Base-by-base conservation (phyloP, 1,140 invertebrate species). In the Anadara kagoshimensis region DNA sequence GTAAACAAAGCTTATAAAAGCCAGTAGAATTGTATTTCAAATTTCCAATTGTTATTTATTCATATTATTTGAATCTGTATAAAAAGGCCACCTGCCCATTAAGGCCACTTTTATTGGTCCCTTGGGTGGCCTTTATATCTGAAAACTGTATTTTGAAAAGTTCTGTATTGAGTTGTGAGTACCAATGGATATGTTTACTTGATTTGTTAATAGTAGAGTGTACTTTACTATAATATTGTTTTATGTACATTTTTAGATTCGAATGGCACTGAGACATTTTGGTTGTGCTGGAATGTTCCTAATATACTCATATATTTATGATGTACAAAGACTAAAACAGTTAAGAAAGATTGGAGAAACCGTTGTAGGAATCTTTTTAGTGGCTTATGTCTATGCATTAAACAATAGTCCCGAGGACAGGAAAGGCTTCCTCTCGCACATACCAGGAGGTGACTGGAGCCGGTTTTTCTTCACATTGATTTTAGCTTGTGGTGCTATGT, bases 211-310 rank as follows among this genome's bases (percentile, higher is more conserved):
- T n/a, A 49, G n/a, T n/a, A n/a, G n/a, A n/a, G n/a, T 49, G 47
- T 49, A 49, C 10, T n/a, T 49, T 49, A n/a, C 29, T 36, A 54
- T 16, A 65, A 29, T n/a, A 3, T 44, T 65, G 14, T 63, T 22
- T 57, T 49, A 41, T 65, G 59, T 69, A 26, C 57, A 54, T 49
- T 64, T 77, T 20, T 68, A 83, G 83, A 66, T 79, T 5, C 62
- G 74, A 36, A 79, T 85, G 69, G 65, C 70, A 11, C 49, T 61
- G n/a, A 57, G 78, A 44, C 79, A 80, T 56, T 36, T 81, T 51
- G 83, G 81, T 18, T 80, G 78, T 75, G 62, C 78, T 16, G 85
- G 84, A 1, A 73, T 81, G 1, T 84, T 81, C 45, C 20, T 84
- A 5, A 51, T 85, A 24, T 78, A 81, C 53, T 81, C 79, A 11